These are phyloP conservation scores for Arctocebus calabarensis DNA, from an alignment of 2,797 vertebrate genomes.

Conservation along the genomic window DNA sequence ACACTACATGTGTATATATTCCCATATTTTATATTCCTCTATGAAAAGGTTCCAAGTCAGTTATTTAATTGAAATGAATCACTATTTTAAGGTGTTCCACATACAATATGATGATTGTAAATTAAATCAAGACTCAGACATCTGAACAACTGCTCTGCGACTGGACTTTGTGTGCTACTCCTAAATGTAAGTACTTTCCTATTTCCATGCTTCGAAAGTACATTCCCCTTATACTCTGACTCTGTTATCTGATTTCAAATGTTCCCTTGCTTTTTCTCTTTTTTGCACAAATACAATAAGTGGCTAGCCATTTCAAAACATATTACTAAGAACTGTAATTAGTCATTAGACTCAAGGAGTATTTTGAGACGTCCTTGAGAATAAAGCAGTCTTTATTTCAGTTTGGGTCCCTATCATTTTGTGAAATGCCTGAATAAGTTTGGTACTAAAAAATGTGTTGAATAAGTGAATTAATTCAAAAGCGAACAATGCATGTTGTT, in stretches of 20 bases:
- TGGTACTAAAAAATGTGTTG: background rate
- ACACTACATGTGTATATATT: background rate
- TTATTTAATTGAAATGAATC: background rate
- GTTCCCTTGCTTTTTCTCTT: background rate
- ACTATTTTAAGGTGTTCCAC: background rate
- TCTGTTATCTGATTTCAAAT: background rate
- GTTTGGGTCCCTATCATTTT: background rate
- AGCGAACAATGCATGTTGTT: background rate
- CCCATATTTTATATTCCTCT: background rate
- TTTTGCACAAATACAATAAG: background rate
- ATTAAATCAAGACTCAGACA: background rate
- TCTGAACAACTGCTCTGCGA: background rate
- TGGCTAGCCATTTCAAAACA: background rate
- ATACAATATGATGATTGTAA: background rate
- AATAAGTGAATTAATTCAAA: background rate
- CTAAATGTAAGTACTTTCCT: background rate
- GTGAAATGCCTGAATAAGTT: background rate
- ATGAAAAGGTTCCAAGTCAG: background rate
- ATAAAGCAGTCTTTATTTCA: background rate
- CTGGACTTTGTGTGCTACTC: background rate
- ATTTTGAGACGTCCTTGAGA: background rate
- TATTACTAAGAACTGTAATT: background rate
- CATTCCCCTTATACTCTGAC: background rate
- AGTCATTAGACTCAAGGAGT: background rate
- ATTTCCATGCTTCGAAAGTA: background rate